Conservation (phyloP, 2,888 invertebrate species). For the Nomada ruficornis region DNA sequence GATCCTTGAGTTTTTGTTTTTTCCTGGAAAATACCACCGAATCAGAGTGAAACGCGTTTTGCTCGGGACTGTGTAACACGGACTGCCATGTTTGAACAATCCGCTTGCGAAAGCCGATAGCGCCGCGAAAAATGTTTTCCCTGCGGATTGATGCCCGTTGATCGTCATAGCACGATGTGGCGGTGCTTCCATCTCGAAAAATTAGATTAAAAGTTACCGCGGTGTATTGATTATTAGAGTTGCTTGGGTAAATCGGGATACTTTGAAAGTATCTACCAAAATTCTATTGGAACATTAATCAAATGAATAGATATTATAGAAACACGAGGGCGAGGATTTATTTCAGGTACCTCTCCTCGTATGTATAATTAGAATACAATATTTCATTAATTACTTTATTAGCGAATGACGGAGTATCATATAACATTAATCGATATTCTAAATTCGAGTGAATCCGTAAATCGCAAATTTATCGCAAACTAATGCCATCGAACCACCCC, state of each 20-base stretch:
- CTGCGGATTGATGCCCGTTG: conserved; percentile 45
- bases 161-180: conserved; percentile 9
- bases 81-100: conserved; percentile 31
- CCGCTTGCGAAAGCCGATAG: conserved; percentile 49
- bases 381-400: too few species aligned
- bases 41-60: conserved; percentile 18
- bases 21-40: neutral
- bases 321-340: too few species aligned
- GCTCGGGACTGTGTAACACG: neutral
- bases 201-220: conserved; percentile 30
- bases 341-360: too few species aligned
- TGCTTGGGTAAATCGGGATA: neutral
- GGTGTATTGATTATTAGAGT: neutral
- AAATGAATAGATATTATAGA: too few species aligned
- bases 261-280: too few species aligned
- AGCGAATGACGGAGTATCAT: too few species aligned
- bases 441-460: too few species aligned
- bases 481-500: neutral
- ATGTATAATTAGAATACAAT: too few species aligned
- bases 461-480: neutral
- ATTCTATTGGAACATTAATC: too few species aligned
- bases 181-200: conserved; percentile 20
- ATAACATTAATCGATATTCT: too few species aligned
- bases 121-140: conserved; percentile 48
- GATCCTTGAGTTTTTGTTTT: conserved; percentile 6